Conservation (phyloP, 2,113 vertebrate genomes). For the Rostratula benghalensis region DNA sequence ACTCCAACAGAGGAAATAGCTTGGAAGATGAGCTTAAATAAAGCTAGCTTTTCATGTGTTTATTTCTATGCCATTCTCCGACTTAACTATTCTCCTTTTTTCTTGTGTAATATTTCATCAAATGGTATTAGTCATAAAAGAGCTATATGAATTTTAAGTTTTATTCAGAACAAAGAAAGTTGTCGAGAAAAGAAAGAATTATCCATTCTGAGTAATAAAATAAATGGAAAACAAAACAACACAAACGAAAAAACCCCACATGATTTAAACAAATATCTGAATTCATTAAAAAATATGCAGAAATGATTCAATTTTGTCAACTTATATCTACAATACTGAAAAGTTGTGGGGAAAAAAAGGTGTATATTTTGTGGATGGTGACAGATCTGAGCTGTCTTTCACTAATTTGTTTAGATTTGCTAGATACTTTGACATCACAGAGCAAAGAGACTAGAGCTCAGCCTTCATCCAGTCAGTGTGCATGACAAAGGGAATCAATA, state of each 20-base stretch:
- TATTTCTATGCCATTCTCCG: slow-evolving; percentile 10
- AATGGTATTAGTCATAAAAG: slow-evolving; percentile 45
- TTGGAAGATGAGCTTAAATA: not conserved
- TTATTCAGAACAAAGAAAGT: slow-evolving; percentile 2
- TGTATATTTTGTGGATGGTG: slow-evolving; percentile 8
- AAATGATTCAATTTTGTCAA: not conserved
- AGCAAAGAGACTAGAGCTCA: not conserved
- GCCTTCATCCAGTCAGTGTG: not conserved
- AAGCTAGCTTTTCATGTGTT: not conserved
- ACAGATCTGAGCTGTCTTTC: not conserved
- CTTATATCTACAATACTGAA: not conserved
- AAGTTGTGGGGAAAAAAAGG: not conserved
- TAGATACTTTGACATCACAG: not conserved
- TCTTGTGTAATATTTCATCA: slow-evolving; percentile 48
- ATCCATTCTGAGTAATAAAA: not conserved
- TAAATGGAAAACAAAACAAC: not conserved
- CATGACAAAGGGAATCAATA: not conserved
- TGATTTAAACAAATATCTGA: not conserved
- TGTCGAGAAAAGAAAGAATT: not conserved
- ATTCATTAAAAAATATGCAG: slow-evolving; percentile 6
- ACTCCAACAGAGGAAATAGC: not conserved
- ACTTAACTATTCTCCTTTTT: slow-evolving; percentile 29
- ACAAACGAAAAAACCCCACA: not conserved
- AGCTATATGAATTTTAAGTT: slow-evolving; percentile 48
- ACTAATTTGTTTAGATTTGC: not conserved